Evolutionary conservation across 2,797 vertebrate genomes (phyloP).

Genomic region (Trematomus bernacchii): DNA sequence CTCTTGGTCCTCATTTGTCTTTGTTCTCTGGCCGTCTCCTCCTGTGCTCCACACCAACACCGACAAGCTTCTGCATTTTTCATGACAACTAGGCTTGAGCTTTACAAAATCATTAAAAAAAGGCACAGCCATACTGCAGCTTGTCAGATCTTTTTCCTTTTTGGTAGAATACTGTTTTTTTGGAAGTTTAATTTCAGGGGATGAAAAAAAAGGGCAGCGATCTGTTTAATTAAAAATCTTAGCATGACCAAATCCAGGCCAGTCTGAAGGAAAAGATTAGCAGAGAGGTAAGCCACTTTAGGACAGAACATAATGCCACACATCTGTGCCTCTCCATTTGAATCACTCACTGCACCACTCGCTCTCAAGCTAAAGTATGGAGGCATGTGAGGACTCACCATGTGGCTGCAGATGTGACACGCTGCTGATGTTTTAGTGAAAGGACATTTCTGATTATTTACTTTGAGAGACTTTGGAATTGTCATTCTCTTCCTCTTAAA

Average conservation of each 20-base stretch:
- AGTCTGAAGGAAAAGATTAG: constrained; percentile 85
- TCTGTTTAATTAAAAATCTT: constrained; percentile 89
- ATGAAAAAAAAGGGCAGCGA: constrained; percentile 80
- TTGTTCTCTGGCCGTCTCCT: constrained; percentile 25
- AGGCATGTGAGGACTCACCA: background rate
- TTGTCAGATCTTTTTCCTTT: constrained; percentile 22
- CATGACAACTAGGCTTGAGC: constrained; percentile 53
- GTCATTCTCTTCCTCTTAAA: background rate
- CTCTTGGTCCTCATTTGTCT: constrained; percentile 5
- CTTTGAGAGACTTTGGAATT: background rate
- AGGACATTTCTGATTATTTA: background rate
- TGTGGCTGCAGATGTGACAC: constrained; percentile 12
- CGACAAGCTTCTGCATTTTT: constrained; percentile 61
- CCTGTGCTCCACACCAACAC: constrained; percentile 39
- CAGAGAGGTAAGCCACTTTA: constrained; percentile 76
- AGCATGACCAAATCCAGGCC: constrained; percentile 77
- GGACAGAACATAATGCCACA: constrained; percentile 57
- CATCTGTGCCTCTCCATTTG: constrained; percentile 50
- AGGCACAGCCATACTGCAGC: constrained; percentile 9
- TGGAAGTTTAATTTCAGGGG: constrained; percentile 82
- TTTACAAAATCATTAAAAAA: constrained; percentile 23
- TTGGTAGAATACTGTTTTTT: constrained; percentile 62
- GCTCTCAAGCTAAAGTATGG: constrained; percentile 15
- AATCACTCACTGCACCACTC: constrained; percentile 44
- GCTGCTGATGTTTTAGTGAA: background rate